Evolutionary conservation across 2,797 vertebrate species (phyloP), one percentile per base, ranked within the genome.

Genomic region (Oreortyx pictus): DNA sequence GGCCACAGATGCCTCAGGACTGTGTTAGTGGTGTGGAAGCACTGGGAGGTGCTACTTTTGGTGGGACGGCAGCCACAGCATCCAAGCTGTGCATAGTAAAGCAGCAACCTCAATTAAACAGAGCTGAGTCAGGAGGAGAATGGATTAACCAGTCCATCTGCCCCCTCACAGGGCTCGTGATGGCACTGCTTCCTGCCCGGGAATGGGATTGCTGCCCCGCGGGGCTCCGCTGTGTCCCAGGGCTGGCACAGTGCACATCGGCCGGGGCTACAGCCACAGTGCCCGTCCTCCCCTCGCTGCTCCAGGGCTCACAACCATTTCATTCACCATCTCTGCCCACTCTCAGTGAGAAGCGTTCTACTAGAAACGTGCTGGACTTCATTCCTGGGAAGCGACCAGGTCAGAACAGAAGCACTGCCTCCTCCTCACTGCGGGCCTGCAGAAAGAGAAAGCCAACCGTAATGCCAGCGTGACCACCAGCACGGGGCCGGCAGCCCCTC

Each of bases 171-270:
- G 25, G 37, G 17, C n/a, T 82, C 19, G 41, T 61, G 18, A 67
- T 81, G 86, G 54, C 65, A 37, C 15, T 0, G 0, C 1, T 54
- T 68, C 31, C 56, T 79, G 22, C 5, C 0, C 0, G 0, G 20
- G 46, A 23, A 29, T 31, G 60, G 65, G 33, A 17, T 54, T 22
- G 20, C 66, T 77, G 65, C 49, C 49, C 52, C 3, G 4, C 9
- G 1, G 46, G 33, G 4, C 1, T 7, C 82, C 47, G 57, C 29
- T 20, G 0, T 13, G 11, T 43, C 41, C 46, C 0, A 3, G n/a
- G n/a, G 5, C 20, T 5, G 1, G 62, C 57, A 4, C 19, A 13
- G 39, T 12, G 49, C 37, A 24, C 27, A 37, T 49, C 77, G 44
- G 35, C 8, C 23, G 19, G 33, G 46, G 59, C 61, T 37, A 5